Percentiles rank a stretch among this genome's conserved stretches.
phyloP scores from a whole-genome alignment of 1,140 invertebrate species.

The Cherax quadricarinatus region DNA sequence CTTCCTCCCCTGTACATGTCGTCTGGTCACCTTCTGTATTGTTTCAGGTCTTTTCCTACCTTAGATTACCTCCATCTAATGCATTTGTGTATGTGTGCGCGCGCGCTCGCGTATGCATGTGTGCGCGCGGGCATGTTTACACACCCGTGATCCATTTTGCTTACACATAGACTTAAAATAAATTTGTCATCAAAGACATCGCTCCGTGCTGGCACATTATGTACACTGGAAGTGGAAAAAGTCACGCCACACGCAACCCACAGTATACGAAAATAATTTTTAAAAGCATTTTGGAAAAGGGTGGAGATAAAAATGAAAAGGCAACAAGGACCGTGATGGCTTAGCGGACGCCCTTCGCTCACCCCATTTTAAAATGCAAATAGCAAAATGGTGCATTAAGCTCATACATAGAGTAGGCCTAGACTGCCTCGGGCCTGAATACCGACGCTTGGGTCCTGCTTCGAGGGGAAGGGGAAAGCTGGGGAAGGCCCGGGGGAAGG shows the following conservation, averaged over 20 bases:
- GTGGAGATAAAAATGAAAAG: conserved; percentile 61
- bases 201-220: background rate
- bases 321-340: conserved; percentile 48
- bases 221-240: background rate
- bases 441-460: conserved; percentile 36
- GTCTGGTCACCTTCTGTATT: too few species aligned
- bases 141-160: too few species aligned
- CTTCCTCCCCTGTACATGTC: too few species aligned
- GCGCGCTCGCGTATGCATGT: background rate
- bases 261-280: conserved; percentile 5
- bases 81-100: too few species aligned
- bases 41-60: too few species aligned
- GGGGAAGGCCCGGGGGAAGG: background rate
- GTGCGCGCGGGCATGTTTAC: background rate
- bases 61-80: too few species aligned
- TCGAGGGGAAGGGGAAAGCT: background rate
- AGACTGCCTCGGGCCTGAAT: conserved; percentile 59
- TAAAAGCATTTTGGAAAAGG: conserved; percentile 22
- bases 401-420: conserved; percentile 70
- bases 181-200: too few species aligned
- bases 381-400: conserved; percentile 70
- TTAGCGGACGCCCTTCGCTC: conserved; percentile 53
- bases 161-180: too few species aligned
- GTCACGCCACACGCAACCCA: background rate
- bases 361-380: conserved; percentile 69